phyloP scores from a whole-genome alignment of 2,113 vertebrate species.

The Baryphthengus martii region DNA sequence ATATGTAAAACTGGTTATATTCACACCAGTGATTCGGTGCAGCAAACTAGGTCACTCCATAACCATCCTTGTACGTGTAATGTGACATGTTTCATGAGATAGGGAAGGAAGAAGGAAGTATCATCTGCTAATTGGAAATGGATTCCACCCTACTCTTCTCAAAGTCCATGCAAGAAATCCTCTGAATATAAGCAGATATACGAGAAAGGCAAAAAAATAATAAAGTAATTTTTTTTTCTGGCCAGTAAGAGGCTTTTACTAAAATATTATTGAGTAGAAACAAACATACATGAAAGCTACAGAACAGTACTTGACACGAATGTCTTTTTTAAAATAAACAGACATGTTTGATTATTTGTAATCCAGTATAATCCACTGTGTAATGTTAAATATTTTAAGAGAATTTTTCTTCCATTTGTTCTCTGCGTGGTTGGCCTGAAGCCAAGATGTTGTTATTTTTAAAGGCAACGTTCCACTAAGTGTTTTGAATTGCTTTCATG shows the following conservation, averaged over 20 bases:
- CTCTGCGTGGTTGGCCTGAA: constrained; percentile 22
- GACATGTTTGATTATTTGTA: constrained; percentile 39
- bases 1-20: background rate
- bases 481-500: constrained; percentile 54
- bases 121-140: background rate
- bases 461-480: constrained; percentile 9
- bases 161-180: background rate
- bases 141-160: background rate
- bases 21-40: background rate
- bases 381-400: constrained; percentile 45
- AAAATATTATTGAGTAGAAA: background rate
- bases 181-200: background rate
- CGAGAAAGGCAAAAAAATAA: background rate
- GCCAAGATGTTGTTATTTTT: constrained; percentile 48
- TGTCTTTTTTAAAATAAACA: constrained; percentile 14
- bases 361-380: constrained; percentile 38
- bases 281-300: constrained; percentile 20
- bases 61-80: background rate
- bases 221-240: background rate
- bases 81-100: background rate
- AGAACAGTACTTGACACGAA: background rate
- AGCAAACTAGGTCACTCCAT: background rate
- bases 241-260: background rate
- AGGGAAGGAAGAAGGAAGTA: background rate
- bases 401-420: constrained; percentile 43